Percentiles rank a stretch among this genome's conserved stretches.
phyloP scores from a whole-genome alignment of 2,113 vertebrate genomes.

The Eclectus roratus region DNA sequence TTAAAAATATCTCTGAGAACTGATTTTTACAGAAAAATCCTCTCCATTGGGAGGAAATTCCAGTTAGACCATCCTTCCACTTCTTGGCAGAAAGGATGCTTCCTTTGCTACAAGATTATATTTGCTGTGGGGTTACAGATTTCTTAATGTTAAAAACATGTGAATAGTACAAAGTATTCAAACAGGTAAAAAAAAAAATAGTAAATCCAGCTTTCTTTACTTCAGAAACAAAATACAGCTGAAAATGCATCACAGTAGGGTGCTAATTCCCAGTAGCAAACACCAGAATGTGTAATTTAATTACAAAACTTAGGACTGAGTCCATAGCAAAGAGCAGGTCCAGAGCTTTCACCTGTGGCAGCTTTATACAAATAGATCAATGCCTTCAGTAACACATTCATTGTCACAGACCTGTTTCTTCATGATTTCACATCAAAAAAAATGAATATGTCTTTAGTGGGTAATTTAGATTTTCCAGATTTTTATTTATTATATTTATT shows the following conservation, averaged over 20 bases:
- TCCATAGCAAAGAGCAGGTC: neutral
- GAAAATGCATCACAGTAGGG: neutral
- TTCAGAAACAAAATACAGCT: neutral
- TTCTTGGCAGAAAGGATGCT: neutral
- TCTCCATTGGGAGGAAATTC: conserved; percentile 44
- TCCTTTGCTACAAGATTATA: neutral
- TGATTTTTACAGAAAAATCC: neutral
- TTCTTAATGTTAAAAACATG: neutral
- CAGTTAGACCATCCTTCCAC: neutral
- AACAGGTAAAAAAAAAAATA: neutral
- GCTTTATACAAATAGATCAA: neutral
- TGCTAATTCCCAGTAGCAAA: neutral
- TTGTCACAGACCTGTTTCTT: neutral
- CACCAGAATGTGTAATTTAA: neutral
- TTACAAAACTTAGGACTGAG: neutral
- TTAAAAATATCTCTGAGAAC: conserved; percentile 33
- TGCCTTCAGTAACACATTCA: neutral
- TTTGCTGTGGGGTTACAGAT: neutral
- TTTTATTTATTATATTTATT: neutral
- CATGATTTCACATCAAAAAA: neutral
- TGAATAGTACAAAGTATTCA: neutral
- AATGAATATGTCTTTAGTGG: neutral
- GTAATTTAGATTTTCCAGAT: neutral
- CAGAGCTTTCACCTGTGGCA: neutral
- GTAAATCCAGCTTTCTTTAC: neutral